phyloP scores from a whole-genome alignment of 2,113 vertebrate species.

The Thryonomys swinderianus region DNA sequence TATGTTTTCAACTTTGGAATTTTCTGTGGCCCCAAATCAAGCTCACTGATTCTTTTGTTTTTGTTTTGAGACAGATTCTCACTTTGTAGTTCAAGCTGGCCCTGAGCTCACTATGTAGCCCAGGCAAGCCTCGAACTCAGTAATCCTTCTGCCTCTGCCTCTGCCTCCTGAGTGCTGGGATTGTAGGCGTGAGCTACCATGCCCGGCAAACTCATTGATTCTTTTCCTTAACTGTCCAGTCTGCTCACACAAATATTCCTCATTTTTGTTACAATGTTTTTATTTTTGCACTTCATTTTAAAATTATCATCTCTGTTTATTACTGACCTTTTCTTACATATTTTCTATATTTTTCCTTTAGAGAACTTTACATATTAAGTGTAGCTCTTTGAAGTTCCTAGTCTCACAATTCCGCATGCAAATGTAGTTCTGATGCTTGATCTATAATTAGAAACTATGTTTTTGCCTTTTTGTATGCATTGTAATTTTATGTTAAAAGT shows the following conservation, averaged over 20 bases:
- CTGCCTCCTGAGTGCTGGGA: too few relatives aligned
- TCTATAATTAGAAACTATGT: neutral
- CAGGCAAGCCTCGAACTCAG: too few relatives aligned
- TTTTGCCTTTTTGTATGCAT: neutral
- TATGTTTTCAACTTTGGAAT: slow-evolving; percentile 20
- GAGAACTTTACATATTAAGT: neutral
- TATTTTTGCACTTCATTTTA: neutral
- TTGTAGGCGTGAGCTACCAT: too few relatives aligned
- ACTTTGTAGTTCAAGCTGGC: too few relatives aligned
- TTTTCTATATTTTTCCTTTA: neutral
- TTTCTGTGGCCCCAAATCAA: neutral
- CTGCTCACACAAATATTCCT: neutral
- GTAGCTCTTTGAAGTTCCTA: neutral
- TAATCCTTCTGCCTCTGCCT: too few relatives aligned
- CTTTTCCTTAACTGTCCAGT: neutral
- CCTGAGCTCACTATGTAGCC: too few relatives aligned
- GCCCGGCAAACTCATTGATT: neutral
- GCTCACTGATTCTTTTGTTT: slow-evolving; percentile 4
- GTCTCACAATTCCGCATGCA: neutral
- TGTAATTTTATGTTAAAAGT: neutral
- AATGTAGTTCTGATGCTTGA: slow-evolving; percentile 11
- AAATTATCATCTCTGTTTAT: neutral
- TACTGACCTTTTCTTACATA: slow-evolving; percentile 5
- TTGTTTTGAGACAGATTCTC: too few relatives aligned
- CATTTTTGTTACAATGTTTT: neutral